These are phyloP conservation scores for Tyrannus savana DNA, from an alignment of 2,113 vertebrate species.

Conservation along the genomic window DNA sequence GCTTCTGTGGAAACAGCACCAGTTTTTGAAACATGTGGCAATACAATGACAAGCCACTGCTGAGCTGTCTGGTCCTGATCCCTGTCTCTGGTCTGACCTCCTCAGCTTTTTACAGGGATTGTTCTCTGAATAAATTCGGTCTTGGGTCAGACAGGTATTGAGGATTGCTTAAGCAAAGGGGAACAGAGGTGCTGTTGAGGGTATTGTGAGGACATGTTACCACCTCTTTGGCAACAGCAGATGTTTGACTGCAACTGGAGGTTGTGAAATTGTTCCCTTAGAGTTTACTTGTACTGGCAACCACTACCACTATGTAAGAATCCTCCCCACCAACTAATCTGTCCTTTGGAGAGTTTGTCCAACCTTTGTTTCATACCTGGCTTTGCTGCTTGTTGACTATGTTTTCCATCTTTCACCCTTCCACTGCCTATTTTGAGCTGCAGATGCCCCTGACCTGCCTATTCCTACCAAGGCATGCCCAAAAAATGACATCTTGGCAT, in stretches of 20 bases:
- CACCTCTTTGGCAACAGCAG: background rate
- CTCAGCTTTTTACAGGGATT: background rate
- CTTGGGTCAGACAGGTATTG: background rate
- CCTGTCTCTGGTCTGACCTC: background rate
- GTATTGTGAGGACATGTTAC: rapidly evolving
- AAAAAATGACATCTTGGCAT: background rate
- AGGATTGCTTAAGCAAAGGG: background rate
- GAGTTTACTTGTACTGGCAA: background rate
- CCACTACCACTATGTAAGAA: background rate
- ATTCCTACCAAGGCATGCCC: background rate
- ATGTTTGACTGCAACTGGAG: background rate
- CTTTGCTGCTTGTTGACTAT: background rate
- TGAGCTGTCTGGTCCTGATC: background rate
- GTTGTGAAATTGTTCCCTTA: background rate
- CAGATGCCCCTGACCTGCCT: background rate
- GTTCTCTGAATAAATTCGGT: background rate
- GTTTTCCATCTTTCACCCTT: background rate
- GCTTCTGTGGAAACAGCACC: background rate
- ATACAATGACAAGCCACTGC: background rate
- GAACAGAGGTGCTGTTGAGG: background rate
- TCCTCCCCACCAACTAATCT: background rate
- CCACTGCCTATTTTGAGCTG: background rate
- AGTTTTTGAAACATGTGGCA: background rate
- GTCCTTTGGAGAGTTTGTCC: background rate
- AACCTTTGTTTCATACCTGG: background rate